phyloP scores from a whole-genome alignment of 2,113 vertebrate genomes.

The Asarcornis scutulata region DNA sequence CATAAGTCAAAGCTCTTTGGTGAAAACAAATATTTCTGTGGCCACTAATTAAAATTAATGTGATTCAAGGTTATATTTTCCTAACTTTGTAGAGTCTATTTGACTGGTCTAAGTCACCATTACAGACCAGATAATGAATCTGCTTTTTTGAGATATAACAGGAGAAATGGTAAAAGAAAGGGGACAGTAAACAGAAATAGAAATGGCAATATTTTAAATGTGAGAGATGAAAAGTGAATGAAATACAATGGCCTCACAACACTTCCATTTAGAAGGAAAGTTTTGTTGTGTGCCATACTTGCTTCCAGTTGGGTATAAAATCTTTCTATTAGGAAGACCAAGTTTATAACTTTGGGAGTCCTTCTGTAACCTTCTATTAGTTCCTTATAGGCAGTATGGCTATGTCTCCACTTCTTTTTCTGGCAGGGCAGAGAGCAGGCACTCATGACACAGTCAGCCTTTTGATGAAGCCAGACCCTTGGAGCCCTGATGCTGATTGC shows the following conservation, averaged over 20 bases:
- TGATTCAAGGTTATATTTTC: background rate
- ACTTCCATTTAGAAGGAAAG: background rate
- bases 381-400: background rate
- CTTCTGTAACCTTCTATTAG: background rate
- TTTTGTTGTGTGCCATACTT: background rate
- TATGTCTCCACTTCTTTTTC: background rate
- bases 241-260: background rate
- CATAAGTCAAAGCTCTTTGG: conserved; percentile 54
- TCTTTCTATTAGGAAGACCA: background rate
- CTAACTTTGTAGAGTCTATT: background rate
- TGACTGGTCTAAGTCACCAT: background rate
- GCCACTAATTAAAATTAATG: conserved; percentile 41
- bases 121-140: background rate
- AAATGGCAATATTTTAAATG: background rate
- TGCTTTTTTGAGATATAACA: background rate
- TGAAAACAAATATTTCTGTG: conserved; percentile 47
- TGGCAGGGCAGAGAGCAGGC: background rate
- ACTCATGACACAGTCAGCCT: background rate
- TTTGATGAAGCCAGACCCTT: background rate
- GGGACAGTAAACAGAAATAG: background rate
- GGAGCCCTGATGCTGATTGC: background rate
- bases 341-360: background rate
- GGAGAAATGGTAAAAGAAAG: background rate
- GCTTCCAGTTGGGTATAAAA: background rate
- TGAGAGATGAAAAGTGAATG: background rate